Percentiles rank a stretch among this genome's conserved stretches.
Conservation (phyloP, 1,140 invertebrate species). For the Drosophila jambulina region DNA sequence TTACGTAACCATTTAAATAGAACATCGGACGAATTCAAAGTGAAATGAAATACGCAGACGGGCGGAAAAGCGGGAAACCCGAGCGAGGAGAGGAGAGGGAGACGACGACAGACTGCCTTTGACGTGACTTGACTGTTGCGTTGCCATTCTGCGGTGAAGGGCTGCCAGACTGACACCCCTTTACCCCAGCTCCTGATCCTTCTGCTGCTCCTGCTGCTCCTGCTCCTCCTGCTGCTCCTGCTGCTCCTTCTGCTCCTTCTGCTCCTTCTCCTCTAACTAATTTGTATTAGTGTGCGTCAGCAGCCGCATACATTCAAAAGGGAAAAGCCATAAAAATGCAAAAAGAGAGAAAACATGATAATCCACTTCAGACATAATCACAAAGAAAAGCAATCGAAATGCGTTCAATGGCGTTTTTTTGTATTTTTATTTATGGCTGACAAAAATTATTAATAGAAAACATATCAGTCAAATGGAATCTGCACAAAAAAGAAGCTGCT, state of each 20-base stretch:
- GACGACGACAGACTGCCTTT: conserved; percentile 48
- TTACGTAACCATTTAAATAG: conserved; percentile 82
- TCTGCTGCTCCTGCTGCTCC: background rate
- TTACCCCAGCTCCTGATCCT: conserved; percentile 10
- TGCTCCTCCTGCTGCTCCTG: conserved; percentile 2
- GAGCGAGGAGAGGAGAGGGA: background rate
- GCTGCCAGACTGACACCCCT: conserved; percentile 37
- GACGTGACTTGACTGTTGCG: conserved; percentile 69
- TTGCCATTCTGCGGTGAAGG: conserved; percentile 58
- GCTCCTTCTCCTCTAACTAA: conserved; percentile 43
- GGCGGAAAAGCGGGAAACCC: conserved; percentile 5
- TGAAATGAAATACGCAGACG: conserved; percentile 65
- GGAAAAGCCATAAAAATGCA: conserved; percentile 22
- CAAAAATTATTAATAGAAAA: conserved; percentile 9
- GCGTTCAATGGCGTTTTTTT: background rate
- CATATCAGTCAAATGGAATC: background rate
- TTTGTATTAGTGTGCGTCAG: conserved; percentile 49
- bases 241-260: conserved; percentile 15
- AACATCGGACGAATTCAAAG: conserved; percentile 71
- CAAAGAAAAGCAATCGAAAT: conserved; percentile 33
- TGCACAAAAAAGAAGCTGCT: background rate
- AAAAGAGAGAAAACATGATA: conserved; percentile 24
- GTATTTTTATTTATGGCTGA: conserved; percentile 3
- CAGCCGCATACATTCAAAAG: conserved; percentile 20
- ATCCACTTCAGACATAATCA: conserved; percentile 50